Conservation (phyloP, 2,113 vertebrate genomes). For the Mirza zaza region DNA sequence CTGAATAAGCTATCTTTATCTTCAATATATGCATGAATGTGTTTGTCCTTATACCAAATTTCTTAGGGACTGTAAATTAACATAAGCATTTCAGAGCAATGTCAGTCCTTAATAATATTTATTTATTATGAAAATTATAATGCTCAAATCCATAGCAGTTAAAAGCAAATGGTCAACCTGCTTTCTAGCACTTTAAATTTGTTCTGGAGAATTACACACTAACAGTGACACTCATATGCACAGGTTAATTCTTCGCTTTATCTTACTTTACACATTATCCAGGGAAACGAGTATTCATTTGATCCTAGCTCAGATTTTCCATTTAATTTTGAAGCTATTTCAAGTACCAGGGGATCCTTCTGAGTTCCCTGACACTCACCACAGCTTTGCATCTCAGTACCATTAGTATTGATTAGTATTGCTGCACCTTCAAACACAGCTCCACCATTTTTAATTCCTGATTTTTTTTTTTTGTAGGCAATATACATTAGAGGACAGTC, state of each 20-base stretch:
- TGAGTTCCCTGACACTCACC: not conserved
- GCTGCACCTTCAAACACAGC: not conserved
- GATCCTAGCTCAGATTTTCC: not conserved
- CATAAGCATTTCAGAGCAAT: not conserved
- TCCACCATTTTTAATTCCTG: not conserved
- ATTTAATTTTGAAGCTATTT: conserved; percentile 21
- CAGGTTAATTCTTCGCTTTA: not conserved
- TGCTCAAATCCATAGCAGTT: not conserved
- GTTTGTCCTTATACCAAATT: not conserved
- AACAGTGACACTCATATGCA: no score
- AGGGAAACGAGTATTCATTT: not conserved
- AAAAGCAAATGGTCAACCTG: not conserved
- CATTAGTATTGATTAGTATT: no score
- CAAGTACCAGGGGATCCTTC: not conserved
- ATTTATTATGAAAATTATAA: not conserved
- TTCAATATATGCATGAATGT: not conserved
- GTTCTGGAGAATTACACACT: not conserved
- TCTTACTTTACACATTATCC: not conserved
- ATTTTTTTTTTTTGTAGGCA: not conserved
- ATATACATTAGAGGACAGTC: not conserved
- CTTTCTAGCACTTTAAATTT: not conserved
- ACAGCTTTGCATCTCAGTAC: not conserved
- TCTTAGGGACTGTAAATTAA: not conserved
- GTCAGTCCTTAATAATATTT: not conserved
- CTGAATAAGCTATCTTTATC: conserved; percentile 27